Evolutionary conservation across 2,113 vertebrate genomes (phyloP), one percentile per base, ranked within the genome.

Genomic region (Symphodus melops): DNA sequence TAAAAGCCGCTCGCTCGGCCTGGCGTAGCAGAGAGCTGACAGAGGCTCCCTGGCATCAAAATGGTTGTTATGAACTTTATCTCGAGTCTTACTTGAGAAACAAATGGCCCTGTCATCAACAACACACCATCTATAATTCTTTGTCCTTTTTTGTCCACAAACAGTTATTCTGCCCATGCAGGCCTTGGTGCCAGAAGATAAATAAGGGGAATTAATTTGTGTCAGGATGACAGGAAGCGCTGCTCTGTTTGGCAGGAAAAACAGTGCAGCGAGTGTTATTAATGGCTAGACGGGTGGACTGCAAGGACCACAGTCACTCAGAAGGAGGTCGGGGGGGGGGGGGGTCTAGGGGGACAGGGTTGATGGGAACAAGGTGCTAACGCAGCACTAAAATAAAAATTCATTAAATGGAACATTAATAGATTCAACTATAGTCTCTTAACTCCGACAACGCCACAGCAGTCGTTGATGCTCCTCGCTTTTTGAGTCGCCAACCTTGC

Each of bases 201-300:
- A 92, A 92, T 92, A 82, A 89, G 74, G 84, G 88, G 91, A 88
- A 93, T 94, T 92, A 91, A 93, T 93, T 93, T 93, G 90, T 92
- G 91, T 90, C 90, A 86, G 80, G 86, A 69, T 85, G 86, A 90
- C 86, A 91, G 87, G 68, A 91, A 89, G 68, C 80, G 55, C 82
- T 84, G 88, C 86, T 90, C 87, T 88, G 88, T 86, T 86, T 72
- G 86, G 89, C 89, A 74, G 72, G 9, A 87, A 93, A 91, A 93
- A 91, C 85, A 87, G 88, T 37, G 79, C 91, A 88, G 73, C 61
- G 55, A 68, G 49, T 60, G 75, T 92, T 93, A 88, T 90, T 93
- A 90, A 93, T 90, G 88, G 62, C 66, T 71, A 86, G 51, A 85
- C 64, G 82, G 52, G 75, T 89, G 83, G 92, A 90, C 77, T 93